phyloP scores from a whole-genome alignment of 1,140 invertebrate species.

The Eumaeus atala region DNA sequence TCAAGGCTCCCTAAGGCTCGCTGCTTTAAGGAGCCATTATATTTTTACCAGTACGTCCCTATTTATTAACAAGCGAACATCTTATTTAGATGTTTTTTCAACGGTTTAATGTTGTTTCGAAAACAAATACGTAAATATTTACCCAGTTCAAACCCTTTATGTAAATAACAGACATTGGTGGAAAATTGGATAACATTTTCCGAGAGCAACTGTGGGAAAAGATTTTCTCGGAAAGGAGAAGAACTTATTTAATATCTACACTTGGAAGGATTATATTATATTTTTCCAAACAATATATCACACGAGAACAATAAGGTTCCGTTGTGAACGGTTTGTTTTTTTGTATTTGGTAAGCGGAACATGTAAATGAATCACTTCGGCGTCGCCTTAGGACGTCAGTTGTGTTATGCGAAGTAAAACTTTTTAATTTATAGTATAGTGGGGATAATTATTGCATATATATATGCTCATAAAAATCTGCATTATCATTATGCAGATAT shows the following conservation, averaged over 20 bases:
- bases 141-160: slow-evolving; percentile 3
- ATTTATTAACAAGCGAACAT: background rate
- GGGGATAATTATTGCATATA: too few species aligned
- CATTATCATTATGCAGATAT: too few species aligned
- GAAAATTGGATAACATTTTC: slow-evolving; percentile 8
- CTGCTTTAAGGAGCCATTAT: too few species aligned
- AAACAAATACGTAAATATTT: slow-evolving; percentile 8
- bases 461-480: too few species aligned
- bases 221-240: slow-evolving; percentile 2
- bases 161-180: slow-evolving; percentile 5
- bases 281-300: background rate
- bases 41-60: background rate
- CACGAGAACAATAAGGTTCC: too few species aligned
- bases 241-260: slow-evolving; percentile 9
- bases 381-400: too few species aligned
- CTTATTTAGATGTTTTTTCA: background rate
- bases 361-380: too few species aligned
- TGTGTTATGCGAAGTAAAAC: too few species aligned
- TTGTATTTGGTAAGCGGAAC: too few species aligned
- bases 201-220: background rate
- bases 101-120: background rate
- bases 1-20: too few species aligned
- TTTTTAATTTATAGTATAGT: too few species aligned
- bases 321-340: too few species aligned
- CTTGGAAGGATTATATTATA: background rate